Evolutionary conservation across 2,797 vertebrate genomes (phyloP).

Genomic region (Poeciliopsis paucimaculata): DNA sequence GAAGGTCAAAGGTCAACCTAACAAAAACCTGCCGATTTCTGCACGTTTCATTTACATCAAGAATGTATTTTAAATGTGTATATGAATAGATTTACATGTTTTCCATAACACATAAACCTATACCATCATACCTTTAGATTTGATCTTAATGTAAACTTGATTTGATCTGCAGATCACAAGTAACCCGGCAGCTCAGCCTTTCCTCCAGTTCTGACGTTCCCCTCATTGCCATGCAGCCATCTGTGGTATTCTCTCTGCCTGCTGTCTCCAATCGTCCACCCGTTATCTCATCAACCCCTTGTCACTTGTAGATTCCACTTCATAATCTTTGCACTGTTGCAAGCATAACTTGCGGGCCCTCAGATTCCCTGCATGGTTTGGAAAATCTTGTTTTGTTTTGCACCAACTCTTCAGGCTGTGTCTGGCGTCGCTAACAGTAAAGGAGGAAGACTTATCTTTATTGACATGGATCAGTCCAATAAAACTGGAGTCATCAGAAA

Average conservation of each 20-base stretch:
- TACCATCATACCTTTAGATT: no score
- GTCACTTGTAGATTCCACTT: constrained; percentile 40
- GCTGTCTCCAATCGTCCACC: constrained; percentile 38
- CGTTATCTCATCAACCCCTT: constrained; percentile 40
- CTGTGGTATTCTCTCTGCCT: constrained; percentile 31
- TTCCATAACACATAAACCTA: no score
- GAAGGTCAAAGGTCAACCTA: no score
- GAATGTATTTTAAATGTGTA: no score
- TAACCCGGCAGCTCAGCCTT: neutral
- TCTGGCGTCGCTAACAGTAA: neutral
- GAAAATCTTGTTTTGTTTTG: constrained; percentile 7
- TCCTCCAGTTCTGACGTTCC: constrained; percentile 15
- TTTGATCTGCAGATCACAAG: neutral
- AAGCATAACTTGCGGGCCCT: constrained; percentile 8
- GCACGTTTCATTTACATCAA: no score
- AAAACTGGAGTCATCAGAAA: neutral
- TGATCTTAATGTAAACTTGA: no score
- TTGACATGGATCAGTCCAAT: neutral
- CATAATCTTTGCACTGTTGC: constrained; percentile 15
- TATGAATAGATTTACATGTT: no score
- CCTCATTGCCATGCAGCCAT: constrained; percentile 24
- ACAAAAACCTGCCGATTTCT: no score
- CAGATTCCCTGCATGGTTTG: neutral
- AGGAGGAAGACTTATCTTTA: neutral
- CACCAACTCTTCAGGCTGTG: neutral